Base-by-base conservation (phyloP, 2,888 invertebrate genomes). In the Tenthredo distinguenda region DNA sequence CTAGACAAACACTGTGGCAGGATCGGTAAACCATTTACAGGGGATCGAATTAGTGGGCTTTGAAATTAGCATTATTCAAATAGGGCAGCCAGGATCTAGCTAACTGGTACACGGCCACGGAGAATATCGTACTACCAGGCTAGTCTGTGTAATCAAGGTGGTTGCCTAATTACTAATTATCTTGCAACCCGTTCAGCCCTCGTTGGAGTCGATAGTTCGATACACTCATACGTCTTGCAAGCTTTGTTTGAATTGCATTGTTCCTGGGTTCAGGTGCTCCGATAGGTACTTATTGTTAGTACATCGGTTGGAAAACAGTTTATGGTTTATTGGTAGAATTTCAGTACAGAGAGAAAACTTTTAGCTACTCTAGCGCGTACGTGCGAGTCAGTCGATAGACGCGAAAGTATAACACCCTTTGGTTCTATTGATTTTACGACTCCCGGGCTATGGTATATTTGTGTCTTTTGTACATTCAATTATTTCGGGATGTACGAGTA, bases 1-100 rank as follows among this genome's bases (percentile, higher is more conserved):
- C 62, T 81, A 81, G 81, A 81, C 58, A 77, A 77, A 37, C 47
- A 47, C 76, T 34, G 76, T 26, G 65, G 77, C 40, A n/a, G 62
- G 65, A 72, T 83, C 72, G 68, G 71, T 37, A 40, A 72, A 72
- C 55, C 85, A 83, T 85, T 83, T 85, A 85, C 85, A 26, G 34
- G 55, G 68, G 71, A 83, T 85, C 72, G 83, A 55, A 82, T 83
- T 55, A 85, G 83, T 62, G 85, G 85, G 68, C 62, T 85, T 85
- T 83, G 79, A 72, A 85, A 85, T 85, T 85, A 85, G 83, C 71
- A 83, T 85, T 72, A 85, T 72, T 83, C 85, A 68, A 85, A 85
- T 68, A 76, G 68, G 65, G 9, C 62, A 21, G 81, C 58, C 81
- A 62, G 81, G 81, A 81, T 81, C 34, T n/a, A 40, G 58, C 34